These are phyloP conservation scores for Abrostola triplasia DNA, from an alignment of 2,888 invertebrate genomes.

Conservation along the genomic window DNA sequence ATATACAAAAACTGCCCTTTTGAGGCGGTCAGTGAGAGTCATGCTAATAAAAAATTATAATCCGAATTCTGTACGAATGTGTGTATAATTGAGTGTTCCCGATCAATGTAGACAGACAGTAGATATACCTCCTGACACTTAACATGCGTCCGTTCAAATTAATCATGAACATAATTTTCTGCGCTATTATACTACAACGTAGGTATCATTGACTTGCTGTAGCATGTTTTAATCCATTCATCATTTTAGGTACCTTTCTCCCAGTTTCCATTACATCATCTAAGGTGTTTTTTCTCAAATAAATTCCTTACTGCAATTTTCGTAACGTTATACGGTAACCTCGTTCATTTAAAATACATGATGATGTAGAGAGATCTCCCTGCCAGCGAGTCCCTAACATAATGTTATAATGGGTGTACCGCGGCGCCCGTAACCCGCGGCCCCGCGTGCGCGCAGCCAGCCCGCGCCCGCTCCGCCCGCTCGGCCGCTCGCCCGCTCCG, in stretches of 20 bases:
- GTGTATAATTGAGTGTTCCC: background rate
- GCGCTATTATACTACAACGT: no score
- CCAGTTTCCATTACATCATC: no score
- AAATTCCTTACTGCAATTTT: no score
- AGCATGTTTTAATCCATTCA: no score
- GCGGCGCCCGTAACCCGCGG: conserved; percentile 25
- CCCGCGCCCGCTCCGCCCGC: conserved; percentile 21
- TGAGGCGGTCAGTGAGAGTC: background rate
- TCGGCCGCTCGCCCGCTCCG: conserved; percentile 9
- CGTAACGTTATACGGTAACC: background rate
- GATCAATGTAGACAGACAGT: background rate
- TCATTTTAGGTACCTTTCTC: no score
- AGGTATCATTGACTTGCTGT: no score
- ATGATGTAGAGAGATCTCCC: conserved; percentile 5
- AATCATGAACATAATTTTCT: no score
- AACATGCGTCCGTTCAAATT: background rate
- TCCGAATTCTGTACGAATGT: background rate
- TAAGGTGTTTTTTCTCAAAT: no score
- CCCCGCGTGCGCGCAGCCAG: conserved; percentile 11
- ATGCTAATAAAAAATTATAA: conserved; percentile 2
- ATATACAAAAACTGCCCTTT: conserved; percentile 1
- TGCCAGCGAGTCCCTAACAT: conserved; percentile 1
- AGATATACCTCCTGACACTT: background rate
- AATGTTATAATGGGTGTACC: conserved; percentile 26
- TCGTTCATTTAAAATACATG: background rate